A percentile compares a stretch with the other conserved stretches of the same genome.
phyloP scores from a whole-genome alignment of 64 coral and sea anemone species.

The Catalaphyllia jardinei region DNA sequence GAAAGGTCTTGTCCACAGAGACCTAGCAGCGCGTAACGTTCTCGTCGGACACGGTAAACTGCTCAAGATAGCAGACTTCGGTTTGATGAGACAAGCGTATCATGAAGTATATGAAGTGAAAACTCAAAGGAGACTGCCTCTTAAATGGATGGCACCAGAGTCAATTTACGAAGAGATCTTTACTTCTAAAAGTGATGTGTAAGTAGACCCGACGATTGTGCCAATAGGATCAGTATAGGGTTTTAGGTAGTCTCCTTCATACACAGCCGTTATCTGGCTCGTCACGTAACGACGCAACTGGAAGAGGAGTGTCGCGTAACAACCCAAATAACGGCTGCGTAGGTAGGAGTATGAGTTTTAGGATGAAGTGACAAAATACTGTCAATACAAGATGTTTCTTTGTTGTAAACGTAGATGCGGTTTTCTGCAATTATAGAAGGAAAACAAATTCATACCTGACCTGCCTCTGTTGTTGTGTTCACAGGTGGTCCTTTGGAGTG shows the following conservation, averaged over 20 bases:
- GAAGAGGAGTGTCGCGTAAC: too few species aligned
- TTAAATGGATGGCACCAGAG: slow-evolving; percentile 70
- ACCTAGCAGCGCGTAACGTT: slow-evolving; percentile 56
- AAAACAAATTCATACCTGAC: too few species aligned
- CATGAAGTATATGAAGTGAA: slow-evolving; percentile 37
- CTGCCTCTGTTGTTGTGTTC: too few species aligned
- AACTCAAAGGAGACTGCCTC: slow-evolving; percentile 41
- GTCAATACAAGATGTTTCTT: too few species aligned
- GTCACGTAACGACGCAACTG: not conserved
- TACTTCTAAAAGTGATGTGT: slow-evolving; percentile 47
- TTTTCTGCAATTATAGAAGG: too few species aligned
- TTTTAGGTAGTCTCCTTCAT: too few species aligned
- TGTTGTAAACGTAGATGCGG: too few species aligned
- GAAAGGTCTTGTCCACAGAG: slow-evolving; percentile 51
- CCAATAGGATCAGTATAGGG: not conserved
- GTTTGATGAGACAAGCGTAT: slow-evolving; percentile 57
- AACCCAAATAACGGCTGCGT: too few species aligned
- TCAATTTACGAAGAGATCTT: slow-evolving; percentile 57
- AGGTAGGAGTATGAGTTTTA: too few species aligned
- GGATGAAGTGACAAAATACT: too few species aligned
- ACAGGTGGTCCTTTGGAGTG: not conserved
- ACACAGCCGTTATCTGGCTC: not conserved
- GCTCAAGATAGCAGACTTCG: slow-evolving; percentile 56
- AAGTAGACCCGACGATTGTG: not conserved
- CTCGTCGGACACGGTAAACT: slow-evolving; percentile 51